Percentiles rank a stretch among this genome's conserved stretches.
phyloP scores from a whole-genome alignment of 2,797 vertebrate genomes.

The Aphelocoma californica region DNA sequence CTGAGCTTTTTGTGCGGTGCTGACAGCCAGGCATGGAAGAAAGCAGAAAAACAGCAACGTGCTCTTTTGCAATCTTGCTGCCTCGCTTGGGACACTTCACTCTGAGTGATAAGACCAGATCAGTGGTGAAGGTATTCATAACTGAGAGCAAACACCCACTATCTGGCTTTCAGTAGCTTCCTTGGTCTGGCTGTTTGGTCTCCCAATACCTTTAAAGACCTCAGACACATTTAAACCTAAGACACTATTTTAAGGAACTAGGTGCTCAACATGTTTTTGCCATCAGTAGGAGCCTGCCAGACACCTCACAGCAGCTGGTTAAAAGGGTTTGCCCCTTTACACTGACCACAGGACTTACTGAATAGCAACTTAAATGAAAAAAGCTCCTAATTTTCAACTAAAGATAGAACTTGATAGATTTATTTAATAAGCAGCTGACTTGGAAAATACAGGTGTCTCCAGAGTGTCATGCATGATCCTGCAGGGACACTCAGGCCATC shows the following conservation, averaged over 20 bases:
- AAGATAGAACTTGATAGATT: background rate
- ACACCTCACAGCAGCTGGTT: background rate
- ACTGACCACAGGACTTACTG: background rate
- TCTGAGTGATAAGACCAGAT: background rate
- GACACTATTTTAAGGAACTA: background rate
- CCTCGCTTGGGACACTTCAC: background rate
- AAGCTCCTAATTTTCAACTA: background rate
- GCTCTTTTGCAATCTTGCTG: background rate
- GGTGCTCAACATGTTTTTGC: background rate
- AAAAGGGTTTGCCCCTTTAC: background rate
- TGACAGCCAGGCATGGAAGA: background rate
- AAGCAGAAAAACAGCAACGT: background rate
- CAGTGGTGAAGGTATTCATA: background rate
- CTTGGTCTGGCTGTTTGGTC: background rate
- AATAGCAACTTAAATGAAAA: background rate
- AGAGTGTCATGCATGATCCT: background rate
- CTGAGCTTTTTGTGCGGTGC: background rate
- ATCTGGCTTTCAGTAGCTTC: background rate
- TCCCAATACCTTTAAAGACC: background rate
- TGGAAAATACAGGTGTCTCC: slow-evolving; percentile 27
- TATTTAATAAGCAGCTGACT: slow-evolving; percentile 44
- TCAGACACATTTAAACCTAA: background rate
- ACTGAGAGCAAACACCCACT: background rate
- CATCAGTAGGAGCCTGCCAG: background rate
- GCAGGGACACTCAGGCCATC: background rate